phyloP scores from a whole-genome alignment of 2,113 vertebrate species.

The Orientallactaga bullata region DNA sequence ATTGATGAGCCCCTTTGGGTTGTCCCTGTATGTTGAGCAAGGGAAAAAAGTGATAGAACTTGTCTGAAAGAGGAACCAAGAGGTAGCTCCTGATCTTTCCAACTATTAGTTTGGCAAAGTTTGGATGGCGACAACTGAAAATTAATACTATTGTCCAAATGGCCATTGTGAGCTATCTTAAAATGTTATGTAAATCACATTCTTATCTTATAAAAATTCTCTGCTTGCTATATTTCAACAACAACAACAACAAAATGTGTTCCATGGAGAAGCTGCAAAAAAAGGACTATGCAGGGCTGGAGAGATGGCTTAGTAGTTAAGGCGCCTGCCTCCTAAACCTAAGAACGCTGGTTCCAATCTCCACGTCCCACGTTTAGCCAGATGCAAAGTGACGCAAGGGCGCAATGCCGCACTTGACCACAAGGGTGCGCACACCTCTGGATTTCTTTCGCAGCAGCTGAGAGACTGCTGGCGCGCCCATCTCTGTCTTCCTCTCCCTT shows the following conservation, averaged over 20 bases:
- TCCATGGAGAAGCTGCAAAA: neutral
- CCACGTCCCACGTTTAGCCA: too few species aligned
- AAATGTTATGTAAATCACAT: constrained; percentile 27
- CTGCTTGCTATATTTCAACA: constrained; percentile 11
- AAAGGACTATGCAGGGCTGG: too few species aligned
- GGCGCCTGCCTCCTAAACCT: too few species aligned
- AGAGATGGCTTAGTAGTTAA: too few species aligned
- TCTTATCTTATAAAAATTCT: neutral
- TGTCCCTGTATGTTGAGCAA: neutral
- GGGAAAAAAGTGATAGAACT: neutral
- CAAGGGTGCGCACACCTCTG: too few species aligned
- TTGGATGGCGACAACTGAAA: neutral
- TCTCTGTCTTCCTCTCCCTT: too few species aligned
- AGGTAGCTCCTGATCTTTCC: neutral
- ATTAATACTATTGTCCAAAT: neutral
- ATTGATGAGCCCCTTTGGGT: neutral
- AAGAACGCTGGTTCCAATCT: too few species aligned
- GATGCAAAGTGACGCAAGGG: too few species aligned
- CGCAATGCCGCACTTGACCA: too few species aligned
- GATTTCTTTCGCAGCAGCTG: too few species aligned
- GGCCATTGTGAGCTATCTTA: neutral
- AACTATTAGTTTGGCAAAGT: neutral
- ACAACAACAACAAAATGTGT: neutral
- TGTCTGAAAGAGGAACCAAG: constrained; percentile 39
- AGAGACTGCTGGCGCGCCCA: too few species aligned